Conservation (phyloP, 2,113 vertebrate species). For the Xenopus laevis region DNA sequence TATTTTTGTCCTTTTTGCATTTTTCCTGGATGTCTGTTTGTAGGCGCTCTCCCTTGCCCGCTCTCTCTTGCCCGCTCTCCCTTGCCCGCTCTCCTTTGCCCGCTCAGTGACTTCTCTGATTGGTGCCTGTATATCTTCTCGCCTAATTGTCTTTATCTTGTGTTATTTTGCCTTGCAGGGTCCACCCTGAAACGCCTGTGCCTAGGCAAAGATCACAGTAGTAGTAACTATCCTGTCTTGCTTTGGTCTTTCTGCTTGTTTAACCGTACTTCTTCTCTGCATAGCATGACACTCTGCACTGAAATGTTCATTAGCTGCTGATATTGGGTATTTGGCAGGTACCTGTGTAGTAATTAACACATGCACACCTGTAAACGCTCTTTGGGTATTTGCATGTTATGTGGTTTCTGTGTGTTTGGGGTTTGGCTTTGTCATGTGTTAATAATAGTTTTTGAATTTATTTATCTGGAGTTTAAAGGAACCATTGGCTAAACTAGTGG, state of each 20-base stretch:
- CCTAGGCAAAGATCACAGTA: conserved; percentile 99
- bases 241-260: conserved; percentile 52
- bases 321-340: conserved; percentile 3
- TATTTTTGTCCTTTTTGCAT: conserved; percentile 13
- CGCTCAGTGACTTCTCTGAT: not conserved
- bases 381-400: conserved; percentile 54
- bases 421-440: conserved; percentile 49
- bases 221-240: conserved; percentile 97
- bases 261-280: conserved; percentile 62
- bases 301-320: conserved; percentile 3
- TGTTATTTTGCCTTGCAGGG: conserved; percentile 95
- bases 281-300: conserved; percentile 46
- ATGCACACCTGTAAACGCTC: conserved; percentile 43
- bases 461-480: no score
- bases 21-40: not conserved
- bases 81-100: not conserved
- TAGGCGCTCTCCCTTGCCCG: not conserved
- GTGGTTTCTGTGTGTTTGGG: conserved; percentile 25
- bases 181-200: conserved; percentile 98
- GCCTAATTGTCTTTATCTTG: conserved; percentile 94
- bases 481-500: no score
- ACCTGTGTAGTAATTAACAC: not conserved
- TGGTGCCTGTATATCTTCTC: conserved; percentile 46
- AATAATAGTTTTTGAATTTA: no score
- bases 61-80: not conserved